Percentiles rank a stretch among this genome's conserved stretches.
phyloP scores from a whole-genome alignment of 2,888 invertebrate species.

The Pachydiplax longipennis region DNA sequence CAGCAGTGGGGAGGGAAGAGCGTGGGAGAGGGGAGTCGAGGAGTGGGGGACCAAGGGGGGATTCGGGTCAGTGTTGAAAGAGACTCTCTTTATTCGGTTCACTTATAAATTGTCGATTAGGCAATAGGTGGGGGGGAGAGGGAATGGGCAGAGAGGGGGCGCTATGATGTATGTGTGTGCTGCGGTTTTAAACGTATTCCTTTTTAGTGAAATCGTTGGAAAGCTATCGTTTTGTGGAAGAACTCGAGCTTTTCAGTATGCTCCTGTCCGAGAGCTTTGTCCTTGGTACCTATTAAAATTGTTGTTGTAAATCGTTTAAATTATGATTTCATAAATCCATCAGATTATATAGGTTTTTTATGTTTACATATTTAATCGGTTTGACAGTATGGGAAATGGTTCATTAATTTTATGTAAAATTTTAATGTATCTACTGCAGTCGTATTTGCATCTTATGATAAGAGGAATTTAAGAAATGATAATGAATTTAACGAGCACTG shows the following conservation, averaged over 20 bases:
- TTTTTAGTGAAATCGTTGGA: neutral
- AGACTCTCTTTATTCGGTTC: conserved; percentile 40
- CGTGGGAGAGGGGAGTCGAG: neutral
- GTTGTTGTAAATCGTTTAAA: neutral
- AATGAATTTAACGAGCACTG: too few species aligned
- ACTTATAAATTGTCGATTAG: conserved; percentile 43
- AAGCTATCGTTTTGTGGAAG: neutral
- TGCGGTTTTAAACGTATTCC: neutral
- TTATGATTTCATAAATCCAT: too few species aligned
- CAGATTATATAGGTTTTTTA: too few species aligned
- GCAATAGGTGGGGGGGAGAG: neutral
- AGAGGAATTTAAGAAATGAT: too few species aligned
- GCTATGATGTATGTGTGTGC: neutral
- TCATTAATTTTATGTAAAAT: too few species aligned
- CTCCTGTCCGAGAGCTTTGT: neutral
- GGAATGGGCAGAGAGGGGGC: neutral
- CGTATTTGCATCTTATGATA: too few species aligned
- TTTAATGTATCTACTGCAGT: too few species aligned
- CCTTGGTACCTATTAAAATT: neutral
- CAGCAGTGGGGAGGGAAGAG: neutral
- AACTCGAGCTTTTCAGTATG: neutral
- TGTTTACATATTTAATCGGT: too few species aligned
- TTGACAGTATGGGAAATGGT: too few species aligned
- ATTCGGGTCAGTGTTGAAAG: conserved; percentile 44
- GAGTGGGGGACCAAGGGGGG: neutral